phyloP scores from a whole-genome alignment of 1,140 invertebrate species.

The Diorhabda sublineata region DNA sequence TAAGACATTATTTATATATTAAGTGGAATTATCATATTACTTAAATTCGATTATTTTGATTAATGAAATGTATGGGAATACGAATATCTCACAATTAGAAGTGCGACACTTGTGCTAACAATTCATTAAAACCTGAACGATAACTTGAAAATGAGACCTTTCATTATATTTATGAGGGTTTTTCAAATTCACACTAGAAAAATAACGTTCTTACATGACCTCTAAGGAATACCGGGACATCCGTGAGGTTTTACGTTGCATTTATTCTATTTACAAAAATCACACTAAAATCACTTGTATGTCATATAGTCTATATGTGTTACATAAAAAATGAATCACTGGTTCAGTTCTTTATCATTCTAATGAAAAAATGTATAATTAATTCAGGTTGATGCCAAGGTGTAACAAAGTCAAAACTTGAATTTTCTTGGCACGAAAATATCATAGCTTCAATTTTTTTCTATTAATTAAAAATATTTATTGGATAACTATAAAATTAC shows the following conservation, averaged over 20 bases:
- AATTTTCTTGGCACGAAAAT: too few relatives aligned
- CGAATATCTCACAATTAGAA: neutral
- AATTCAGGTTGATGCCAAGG: too few relatives aligned
- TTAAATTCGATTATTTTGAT: too few relatives aligned
- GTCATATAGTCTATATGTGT: neutral
- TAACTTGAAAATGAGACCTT: neutral
- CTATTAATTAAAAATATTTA: too few relatives aligned
- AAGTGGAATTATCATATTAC: too few relatives aligned
- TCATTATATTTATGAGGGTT: neutral
- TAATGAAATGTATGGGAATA: too few relatives aligned
- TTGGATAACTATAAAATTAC: neutral
- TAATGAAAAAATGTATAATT: neutral
- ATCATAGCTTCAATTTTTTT: too few relatives aligned
- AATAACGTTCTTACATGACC: neutral
- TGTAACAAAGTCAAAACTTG: too few relatives aligned
- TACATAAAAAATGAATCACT: neutral
- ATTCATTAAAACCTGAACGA: neutral
- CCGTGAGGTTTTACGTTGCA: neutral
- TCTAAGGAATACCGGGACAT: neutral
- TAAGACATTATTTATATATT: too few relatives aligned
- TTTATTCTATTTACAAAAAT: constrained; percentile 1
- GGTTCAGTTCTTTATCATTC: neutral
- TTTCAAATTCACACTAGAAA: constrained; percentile 2
- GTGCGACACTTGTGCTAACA: neutral
- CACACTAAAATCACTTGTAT: constrained; percentile 7